phyloP scores from a whole-genome alignment of 2,113 vertebrate species.

The Oncorhynchus gorbuscha region DNA sequence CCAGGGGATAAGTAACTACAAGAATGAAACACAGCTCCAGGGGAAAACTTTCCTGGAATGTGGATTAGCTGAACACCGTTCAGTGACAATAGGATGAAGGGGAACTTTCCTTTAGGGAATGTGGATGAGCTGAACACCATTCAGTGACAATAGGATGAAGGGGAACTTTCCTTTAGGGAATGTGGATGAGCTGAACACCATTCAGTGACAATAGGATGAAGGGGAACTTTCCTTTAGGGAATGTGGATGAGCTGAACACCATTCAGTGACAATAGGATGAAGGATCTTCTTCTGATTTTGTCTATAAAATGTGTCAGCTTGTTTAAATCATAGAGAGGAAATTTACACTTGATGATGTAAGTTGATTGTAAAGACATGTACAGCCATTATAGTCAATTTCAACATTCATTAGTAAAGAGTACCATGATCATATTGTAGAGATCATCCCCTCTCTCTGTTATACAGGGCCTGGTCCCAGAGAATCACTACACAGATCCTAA shows the following conservation, averaged over 20 bases:
- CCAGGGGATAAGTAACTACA: neutral
- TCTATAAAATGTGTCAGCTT: neutral
- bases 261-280: neutral
- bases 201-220: neutral
- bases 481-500: no score
- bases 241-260: neutral
- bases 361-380: no score
- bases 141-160: no score
- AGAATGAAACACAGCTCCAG: constrained; percentile 11
- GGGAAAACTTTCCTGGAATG: neutral
- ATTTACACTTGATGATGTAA: neutral
- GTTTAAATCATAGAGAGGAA: neutral
- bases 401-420: no score
- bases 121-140: no score
- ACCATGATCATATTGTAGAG: no score
- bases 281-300: neutral
- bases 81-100: neutral
- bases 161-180: neutral
- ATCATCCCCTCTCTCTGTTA: no score
- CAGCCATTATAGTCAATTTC: no score
- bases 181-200: neutral
- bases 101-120: no score
- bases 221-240: neutral
- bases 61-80: neutral
- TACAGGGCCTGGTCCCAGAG: no score